phyloP scores from a whole-genome alignment of 1,140 invertebrate genomes.

The Pseudomyrmex cubaensis region DNA sequence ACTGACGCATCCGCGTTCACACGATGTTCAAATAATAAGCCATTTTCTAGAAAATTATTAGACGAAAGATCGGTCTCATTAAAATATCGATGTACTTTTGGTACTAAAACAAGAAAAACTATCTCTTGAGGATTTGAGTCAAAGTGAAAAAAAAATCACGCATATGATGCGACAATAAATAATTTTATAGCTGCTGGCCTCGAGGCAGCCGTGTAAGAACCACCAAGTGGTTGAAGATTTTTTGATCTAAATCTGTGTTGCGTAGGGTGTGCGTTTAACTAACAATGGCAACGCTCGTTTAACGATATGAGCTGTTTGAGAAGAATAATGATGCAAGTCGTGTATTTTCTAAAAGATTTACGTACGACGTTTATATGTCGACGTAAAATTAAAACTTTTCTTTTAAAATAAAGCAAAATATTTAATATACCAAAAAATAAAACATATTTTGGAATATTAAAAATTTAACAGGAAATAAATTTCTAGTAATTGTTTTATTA shows the following conservation, averaged over 20 bases:
- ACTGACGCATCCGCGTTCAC: neutral
- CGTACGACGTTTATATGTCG: too few species aligned
- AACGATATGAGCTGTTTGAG: constrained; percentile 20
- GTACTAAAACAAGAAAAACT: constrained; percentile 66
- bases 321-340: neutral
- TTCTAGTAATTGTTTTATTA: too few species aligned
- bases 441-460: neutral
- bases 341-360: neutral
- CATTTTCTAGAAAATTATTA: constrained; percentile 61
- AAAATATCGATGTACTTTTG: constrained; percentile 70
- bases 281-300: constrained; percentile 1
- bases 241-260: constrained; percentile 11
- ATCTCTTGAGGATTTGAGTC: constrained; percentile 53
- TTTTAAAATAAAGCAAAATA: neutral
- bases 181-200: constrained; percentile 74
- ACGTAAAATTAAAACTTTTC: neutral
- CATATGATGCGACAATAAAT: constrained; percentile 76
- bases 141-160: constrained; percentile 71
- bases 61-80: constrained; percentile 3
- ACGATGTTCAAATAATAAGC: constrained; percentile 61
- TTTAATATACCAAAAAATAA: neutral
- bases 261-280: constrained; percentile 67
- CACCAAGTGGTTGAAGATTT: constrained; percentile 74
- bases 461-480: neutral
- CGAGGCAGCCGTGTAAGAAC: constrained; percentile 51